Evolutionary conservation across 2,888 invertebrate species (phyloP).

Genomic region (Norana najaformis): DNA sequence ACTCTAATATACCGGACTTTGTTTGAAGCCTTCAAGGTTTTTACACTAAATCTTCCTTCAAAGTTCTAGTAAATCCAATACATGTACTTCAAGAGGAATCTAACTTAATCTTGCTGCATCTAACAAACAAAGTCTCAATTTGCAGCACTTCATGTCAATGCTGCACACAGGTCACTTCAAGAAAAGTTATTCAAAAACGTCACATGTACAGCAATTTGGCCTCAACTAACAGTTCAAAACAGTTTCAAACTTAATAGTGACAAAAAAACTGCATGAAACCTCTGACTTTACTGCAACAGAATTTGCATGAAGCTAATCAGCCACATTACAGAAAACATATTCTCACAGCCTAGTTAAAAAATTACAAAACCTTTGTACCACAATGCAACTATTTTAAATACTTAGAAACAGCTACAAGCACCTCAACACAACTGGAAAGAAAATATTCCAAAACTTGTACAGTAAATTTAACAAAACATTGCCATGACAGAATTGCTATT

Average conservation of each 20-base stretch:
- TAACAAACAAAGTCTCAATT: constrained; percentile 4
- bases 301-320: neutral
- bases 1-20: neutral
- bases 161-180: neutral
- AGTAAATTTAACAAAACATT: neutral
- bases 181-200: neutral
- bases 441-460: neutral
- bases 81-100: neutral
- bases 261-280: neutral
- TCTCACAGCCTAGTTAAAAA: neutral
- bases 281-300: neutral
- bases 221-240: neutral
- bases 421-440: neutral
- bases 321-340: neutral
- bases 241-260: neutral
- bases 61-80: neutral
- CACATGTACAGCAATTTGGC: neutral
- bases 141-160: neutral
- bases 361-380: neutral
- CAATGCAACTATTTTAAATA: neutral
- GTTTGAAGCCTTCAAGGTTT: neutral
- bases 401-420: neutral
- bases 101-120: neutral
- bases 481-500: neutral
- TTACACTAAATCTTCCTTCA: neutral